Base-by-base conservation (phyloP, 35 echinoderm and acorn worm species). In the Heliocidaris erythrogramma region DNA sequence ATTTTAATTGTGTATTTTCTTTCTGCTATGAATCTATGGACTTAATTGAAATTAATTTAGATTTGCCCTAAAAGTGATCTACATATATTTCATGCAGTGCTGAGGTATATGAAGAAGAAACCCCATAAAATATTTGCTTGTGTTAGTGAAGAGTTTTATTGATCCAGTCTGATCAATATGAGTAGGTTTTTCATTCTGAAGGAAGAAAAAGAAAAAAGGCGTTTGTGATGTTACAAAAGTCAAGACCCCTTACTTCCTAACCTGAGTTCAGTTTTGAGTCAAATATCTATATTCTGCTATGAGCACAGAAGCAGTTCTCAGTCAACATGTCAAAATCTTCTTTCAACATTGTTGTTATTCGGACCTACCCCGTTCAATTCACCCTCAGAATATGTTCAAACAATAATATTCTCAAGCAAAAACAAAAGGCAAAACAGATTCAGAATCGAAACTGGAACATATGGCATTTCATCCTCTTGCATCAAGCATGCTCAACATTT, bases 391-490 rank as follows among this genome's bases (percentile, higher is more conserved):
- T 21, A 27, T 78, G 17, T 7, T 5, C 16, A 24, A 71, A 71
- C 61, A 71, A 71, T 71, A 71, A 21, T 71, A 71, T 71, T 71
- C 65, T 78, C 27, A 2, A 78, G 65, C 21, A 24, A 78, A 78
- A 78, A 78, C 65, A 78, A 78, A 78, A 78, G 65, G 65, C 7
- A 56, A 13, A 78, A n/a, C 9, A 30, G 87, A 89, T 47, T 47
- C 9, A 30, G 87, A 89, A 89, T 47, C 32, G 87, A 89, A 89
- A 89, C 87, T 48, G 47, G 31, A 89, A 89, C 87, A 89, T 89
- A 89, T 89, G 87, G 87, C 87, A 32, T 89, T 89, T 89, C 87
- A 89, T 89, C 87, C 65, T 78, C 7, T 78, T 78, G 21, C 18
- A n/a, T 78, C 65, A 18, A 78, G 65, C 65, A 78, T 78, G 65